phyloP scores from a whole-genome alignment of 2,888 invertebrate genomes.

The Melanostoma mellinum region DNA sequence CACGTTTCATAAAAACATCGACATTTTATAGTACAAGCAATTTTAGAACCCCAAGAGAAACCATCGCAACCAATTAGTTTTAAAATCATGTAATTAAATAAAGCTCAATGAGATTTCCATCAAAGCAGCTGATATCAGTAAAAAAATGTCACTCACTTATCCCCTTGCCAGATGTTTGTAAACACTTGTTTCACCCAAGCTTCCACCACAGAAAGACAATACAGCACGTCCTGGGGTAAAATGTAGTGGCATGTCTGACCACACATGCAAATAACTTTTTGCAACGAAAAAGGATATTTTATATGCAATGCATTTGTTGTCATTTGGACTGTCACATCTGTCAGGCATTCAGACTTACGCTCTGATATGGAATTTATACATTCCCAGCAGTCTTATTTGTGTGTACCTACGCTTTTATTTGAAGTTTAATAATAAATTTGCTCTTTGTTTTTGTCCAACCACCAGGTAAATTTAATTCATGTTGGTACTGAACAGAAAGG shows the following conservation, averaged over 20 bases:
- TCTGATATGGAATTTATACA: not conserved
- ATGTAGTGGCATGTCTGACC: slow-evolving; percentile 13
- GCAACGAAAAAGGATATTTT: slow-evolving; percentile 15
- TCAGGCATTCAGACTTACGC: slow-evolving; percentile 1
- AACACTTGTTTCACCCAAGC: not conserved
- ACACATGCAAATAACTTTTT: slow-evolving; percentile 18
- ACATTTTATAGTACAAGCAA: too few species aligned
- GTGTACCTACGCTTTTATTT: too few species aligned
- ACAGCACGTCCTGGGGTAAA: slow-evolving; percentile 5
- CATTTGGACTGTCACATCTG: slow-evolving; percentile 7
- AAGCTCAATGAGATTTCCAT: slow-evolving; percentile 1
- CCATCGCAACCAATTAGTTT: slow-evolving; percentile 1
- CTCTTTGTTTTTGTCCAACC: too few species aligned
- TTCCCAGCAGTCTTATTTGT: too few species aligned
- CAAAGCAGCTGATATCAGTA: not conserved
- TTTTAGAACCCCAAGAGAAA: not conserved
- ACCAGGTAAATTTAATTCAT: too few species aligned
- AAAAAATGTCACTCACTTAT: slow-evolving; percentile 7
- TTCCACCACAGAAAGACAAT: not conserved
- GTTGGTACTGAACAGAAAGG: too few species aligned
- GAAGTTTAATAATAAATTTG: too few species aligned
- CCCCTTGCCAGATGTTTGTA: slow-evolving; percentile 3
- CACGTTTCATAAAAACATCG: too few species aligned
- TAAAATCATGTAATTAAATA: slow-evolving; percentile 16
- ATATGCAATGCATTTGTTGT: slow-evolving; percentile 20